Percentiles rank a stretch among this genome's conserved stretches.
phyloP scores from a whole-genome alignment of 2,797 vertebrate species.

The Threskiornis aethiopicus region DNA sequence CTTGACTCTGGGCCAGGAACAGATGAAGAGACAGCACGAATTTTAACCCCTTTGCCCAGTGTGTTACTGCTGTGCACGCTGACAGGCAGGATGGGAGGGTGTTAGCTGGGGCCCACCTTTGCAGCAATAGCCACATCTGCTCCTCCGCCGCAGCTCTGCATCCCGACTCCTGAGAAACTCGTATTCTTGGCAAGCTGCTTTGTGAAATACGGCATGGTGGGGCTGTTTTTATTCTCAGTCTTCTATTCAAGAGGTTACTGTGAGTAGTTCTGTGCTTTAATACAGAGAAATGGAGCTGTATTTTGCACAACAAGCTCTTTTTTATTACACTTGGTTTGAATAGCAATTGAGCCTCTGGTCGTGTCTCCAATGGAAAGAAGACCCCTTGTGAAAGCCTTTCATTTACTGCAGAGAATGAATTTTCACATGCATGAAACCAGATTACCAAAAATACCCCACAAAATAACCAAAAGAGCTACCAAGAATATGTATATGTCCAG shows the following conservation, averaged over 20 bases:
- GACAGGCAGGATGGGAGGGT: background rate
- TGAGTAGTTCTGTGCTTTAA: slow-evolving; percentile 57
- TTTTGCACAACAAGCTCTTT: slow-evolving; percentile 53
- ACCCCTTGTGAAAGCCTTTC: slow-evolving; percentile 35
- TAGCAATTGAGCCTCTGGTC: slow-evolving; percentile 50
- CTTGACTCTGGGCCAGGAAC: background rate
- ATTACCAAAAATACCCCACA: background rate
- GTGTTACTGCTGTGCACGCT: fast-evolving
- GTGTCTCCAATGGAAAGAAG: slow-evolving; percentile 37
- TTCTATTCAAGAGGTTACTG: slow-evolving; percentile 40
- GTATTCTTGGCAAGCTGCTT: slow-evolving; percentile 37
- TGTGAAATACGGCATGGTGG: slow-evolving; percentile 1
- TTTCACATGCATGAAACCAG: slow-evolving; percentile 5
- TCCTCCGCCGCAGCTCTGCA: background rate
- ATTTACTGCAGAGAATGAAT: slow-evolving; percentile 37
- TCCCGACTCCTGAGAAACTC: background rate
- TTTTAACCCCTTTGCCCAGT: background rate
- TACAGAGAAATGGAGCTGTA: slow-evolving; percentile 53
- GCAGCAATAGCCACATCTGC: background rate
- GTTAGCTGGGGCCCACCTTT: background rate
- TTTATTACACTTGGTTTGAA: slow-evolving; percentile 62
- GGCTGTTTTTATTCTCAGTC: slow-evolving; percentile 46
- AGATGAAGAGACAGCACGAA: background rate
- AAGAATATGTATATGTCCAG: background rate
- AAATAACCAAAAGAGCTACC: background rate